These are phyloP conservation scores for Eclectus roratus DNA, from an alignment of 2,113 vertebrate species.

Conservation along the genomic window DNA sequence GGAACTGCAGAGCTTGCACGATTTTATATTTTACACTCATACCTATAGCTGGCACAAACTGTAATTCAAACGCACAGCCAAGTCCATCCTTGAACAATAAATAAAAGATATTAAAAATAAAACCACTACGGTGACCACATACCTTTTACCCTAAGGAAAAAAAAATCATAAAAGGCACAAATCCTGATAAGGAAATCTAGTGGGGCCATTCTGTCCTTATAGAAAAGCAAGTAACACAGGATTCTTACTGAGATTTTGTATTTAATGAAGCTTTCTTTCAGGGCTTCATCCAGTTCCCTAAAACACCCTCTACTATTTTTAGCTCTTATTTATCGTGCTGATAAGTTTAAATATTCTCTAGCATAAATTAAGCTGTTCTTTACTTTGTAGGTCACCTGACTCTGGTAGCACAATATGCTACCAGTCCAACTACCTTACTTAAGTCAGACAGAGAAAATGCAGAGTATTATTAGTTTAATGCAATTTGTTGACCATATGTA, in stretches of 20 bases:
- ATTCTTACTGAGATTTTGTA: neutral
- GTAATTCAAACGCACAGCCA: conserved; percentile 1
- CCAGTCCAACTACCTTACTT: neutral
- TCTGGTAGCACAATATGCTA: neutral
- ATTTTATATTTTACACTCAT: neutral
- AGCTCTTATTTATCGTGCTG: neutral
- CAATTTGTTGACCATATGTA: neutral
- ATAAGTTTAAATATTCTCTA: conserved; percentile 1
- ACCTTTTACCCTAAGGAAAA: neutral
- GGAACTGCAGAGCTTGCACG: neutral
- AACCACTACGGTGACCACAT: neutral
- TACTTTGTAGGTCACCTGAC: neutral
- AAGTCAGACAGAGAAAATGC: neutral
- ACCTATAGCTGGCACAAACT: neutral
- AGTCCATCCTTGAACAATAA: neutral
- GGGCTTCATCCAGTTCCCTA: neutral
- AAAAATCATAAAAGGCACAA: neutral
- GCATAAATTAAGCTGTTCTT: neutral
- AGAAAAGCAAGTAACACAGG: neutral
- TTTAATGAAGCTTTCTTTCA: neutral
- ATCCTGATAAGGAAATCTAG: neutral
- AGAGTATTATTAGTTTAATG: neutral
- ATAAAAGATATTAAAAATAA: conserved; percentile 2
- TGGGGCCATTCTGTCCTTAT: neutral
- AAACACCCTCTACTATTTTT: neutral